These are phyloP conservation scores for Diachasma alloeum DNA, from an alignment of 1,140 invertebrate species.

Conservation along the genomic window DNA sequence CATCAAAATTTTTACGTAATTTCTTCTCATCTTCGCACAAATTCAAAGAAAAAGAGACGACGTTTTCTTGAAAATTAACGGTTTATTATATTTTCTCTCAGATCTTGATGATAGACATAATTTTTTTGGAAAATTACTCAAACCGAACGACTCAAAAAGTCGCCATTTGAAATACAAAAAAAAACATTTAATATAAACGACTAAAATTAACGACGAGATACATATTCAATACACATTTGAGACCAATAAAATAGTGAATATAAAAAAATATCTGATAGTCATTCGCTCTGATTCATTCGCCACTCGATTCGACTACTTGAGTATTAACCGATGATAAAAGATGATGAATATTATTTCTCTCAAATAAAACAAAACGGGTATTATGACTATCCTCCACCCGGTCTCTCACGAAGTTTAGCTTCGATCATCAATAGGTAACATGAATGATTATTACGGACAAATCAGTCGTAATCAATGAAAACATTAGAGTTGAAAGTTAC, in stretches of 20 bases:
- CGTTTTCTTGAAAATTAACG: not conserved
- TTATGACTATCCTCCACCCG: not conserved
- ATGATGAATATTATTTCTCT: not conserved
- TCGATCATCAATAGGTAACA: not conserved
- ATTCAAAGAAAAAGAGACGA: not conserved
- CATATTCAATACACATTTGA: not conserved
- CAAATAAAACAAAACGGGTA: not conserved
- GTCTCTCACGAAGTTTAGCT: not conserved
- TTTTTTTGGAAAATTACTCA: not conserved
- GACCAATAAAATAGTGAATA: not conserved
- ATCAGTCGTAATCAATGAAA: not conserved
- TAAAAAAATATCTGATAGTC: not conserved
- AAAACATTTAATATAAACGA: constrained; percentile 1
- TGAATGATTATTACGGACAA: not conserved
- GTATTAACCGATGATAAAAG: not conserved
- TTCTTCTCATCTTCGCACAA: not conserved
- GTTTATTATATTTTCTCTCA: not conserved
- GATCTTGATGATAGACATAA: not conserved
- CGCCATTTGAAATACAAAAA: not conserved
- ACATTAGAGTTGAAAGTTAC: constrained; percentile 60
- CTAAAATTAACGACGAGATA: not conserved
- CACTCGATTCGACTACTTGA: not conserved
- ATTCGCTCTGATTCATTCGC: not conserved
- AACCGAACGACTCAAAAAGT: not conserved
- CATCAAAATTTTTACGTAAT: not conserved